Evolutionary conservation across 1,140 invertebrate species (phyloP), one percentile per base, ranked within the genome.

Genomic region (Macrobrachium rosenbergii): DNA sequence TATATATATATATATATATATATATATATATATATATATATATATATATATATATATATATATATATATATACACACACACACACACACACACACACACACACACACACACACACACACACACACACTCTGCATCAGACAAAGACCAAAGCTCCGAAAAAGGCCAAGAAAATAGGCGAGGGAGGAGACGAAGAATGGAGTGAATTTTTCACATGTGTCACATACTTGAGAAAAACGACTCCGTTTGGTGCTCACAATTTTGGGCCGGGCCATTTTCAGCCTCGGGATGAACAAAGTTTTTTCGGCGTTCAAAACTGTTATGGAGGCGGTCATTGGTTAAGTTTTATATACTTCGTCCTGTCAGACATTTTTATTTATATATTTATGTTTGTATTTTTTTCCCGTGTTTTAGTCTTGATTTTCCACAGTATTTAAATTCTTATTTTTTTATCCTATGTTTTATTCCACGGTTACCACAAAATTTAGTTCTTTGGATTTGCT

Each of bases 241-340:
- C 23, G 76, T 78, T 78, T 83, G 62, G 7, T 8, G 17, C 45
- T 52, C 19, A 37, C 12, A 23, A 37, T 73, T 43, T 8, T 75
- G 16, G n/a, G 58, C 23, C 16, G 19, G 52, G 52, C 52, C 52
- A 52, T 82, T 82, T 60, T 82, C 81, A 60, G 58, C 14, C 73
- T 84, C 60, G 43, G 64, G 75, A 84, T 84, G 83, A 84, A 84
- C 60, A 78, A 84, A 84, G 83, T 84, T 84, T 72, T 82, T 78
- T 58, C 73, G 45, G 77, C 62, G 83, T 84, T 84, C 72, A 83
- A 63, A 77, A 72, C 21, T 45, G 72, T 60, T 58, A 28, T 43
- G 82, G 21, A 58, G 37, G 16, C 82, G 21, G 80, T 76, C 75
- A 84, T 78, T 78, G 83, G 83, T 62, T 73, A 81, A 64, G 73